These are phyloP conservation scores for Pollicipes pollicipes DNA, from an alignment of 1,140 invertebrate species.

Conservation along the genomic window DNA sequence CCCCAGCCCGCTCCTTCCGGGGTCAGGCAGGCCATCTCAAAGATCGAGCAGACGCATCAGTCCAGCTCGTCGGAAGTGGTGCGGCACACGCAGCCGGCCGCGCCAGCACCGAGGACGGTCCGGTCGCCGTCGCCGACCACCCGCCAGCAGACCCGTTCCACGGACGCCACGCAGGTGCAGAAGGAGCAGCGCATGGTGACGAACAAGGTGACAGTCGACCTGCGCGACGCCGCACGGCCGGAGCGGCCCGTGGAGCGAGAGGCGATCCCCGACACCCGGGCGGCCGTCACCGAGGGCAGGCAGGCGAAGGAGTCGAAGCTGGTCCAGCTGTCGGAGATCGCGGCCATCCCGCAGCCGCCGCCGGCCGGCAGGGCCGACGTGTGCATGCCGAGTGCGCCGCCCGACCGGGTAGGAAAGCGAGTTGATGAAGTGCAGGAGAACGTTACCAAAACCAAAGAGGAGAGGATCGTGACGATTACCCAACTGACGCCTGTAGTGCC, in stretches of 20 bases:
- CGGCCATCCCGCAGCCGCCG: background rate
- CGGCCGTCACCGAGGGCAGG: background rate
- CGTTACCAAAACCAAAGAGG: background rate
- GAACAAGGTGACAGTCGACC: background rate
- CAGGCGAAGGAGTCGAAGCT: background rate
- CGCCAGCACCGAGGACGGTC: too few species aligned
- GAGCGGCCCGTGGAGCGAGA: background rate
- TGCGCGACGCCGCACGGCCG: background rate
- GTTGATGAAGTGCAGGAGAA: background rate
- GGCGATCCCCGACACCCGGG: background rate
- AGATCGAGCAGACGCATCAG: too few species aligned
- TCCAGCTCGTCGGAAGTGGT: too few species aligned
- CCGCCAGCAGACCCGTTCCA: background rate
- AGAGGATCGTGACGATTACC: background rate
- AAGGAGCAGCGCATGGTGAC: background rate
- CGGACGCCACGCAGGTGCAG: background rate
- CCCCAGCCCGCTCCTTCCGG: too few species aligned
- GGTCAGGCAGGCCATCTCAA: too few species aligned
- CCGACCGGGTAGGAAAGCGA: too few species aligned
- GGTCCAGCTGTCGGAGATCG: background rate
- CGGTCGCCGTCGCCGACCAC: background rate
- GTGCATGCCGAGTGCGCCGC: too few species aligned
- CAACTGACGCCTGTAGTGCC: background rate
- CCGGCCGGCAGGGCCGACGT: too few species aligned
- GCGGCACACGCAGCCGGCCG: too few species aligned